These are phyloP conservation scores for Mus caroli DNA, from an alignment of 2,797 vertebrate genomes.

Conservation along the genomic window DNA sequence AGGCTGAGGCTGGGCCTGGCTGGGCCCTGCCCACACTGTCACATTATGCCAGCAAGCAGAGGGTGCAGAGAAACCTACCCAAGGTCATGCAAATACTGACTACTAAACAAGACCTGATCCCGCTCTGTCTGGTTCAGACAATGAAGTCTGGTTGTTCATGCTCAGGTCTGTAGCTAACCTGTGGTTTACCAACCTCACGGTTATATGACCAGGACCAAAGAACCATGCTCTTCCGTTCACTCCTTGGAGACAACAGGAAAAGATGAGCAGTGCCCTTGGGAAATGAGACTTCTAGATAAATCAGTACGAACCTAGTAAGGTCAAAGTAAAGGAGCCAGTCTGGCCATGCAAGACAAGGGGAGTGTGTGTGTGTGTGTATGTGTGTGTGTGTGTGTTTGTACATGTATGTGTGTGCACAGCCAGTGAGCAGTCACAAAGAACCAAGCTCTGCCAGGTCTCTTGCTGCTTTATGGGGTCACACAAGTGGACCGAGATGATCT, in stretches of 20 bases:
- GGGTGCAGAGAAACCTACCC: neutral
- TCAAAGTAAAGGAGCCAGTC: neutral
- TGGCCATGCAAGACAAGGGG: neutral
- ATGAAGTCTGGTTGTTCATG: neutral
- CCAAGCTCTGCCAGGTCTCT: neutral
- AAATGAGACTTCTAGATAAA: neutral
- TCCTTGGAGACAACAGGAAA: neutral
- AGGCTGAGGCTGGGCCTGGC: neutral
- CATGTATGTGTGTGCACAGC: too few relatives aligned
- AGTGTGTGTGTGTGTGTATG: neutral
- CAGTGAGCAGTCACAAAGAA: neutral
- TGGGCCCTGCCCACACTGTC: neutral
- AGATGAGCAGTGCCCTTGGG: neutral
- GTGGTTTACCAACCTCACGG: neutral
- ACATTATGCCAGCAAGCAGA: neutral
- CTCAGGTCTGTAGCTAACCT: neutral
- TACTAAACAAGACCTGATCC: neutral
- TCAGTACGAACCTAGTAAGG: neutral
- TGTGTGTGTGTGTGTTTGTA: neutral
- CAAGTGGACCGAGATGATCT: neutral
- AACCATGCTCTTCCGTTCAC: neutral
- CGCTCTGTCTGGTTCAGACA: neutral
- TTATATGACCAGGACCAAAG: neutral
- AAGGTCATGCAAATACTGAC: neutral
- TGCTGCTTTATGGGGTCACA: neutral